Evolutionary conservation across 2,113 vertebrate species (phyloP), one percentile per base, ranked within the genome.

Genomic region (Chaenogobius annularis): DNA sequence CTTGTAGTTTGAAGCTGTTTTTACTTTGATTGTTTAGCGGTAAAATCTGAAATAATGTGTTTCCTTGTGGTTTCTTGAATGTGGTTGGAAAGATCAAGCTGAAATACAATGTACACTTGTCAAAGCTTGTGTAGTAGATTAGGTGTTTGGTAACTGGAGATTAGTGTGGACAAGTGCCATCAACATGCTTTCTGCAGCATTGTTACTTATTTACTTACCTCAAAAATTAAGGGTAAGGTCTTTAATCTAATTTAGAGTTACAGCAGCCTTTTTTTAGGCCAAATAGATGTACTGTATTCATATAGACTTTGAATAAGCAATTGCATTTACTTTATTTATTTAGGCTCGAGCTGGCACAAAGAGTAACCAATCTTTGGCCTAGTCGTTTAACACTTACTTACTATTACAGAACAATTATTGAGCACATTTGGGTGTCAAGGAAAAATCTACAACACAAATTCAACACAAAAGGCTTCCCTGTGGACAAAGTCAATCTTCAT

Each of bases 1-100:
- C 71, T 58, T 81, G 58, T 63, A 46, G 67, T 58, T 19, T 73
- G 69, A 70, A 66, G 64, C 31, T 31, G 66, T 70, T 56, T 73
- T 74, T 52, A 59, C 75, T 75, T 72, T 81, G 50, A 75, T 68
- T 65, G 73, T 69, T 83, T 73, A 66, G 64, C 52, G 23, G 22
- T 68, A 75, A 80, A 69, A n/a, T 73, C 58, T 54, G 66, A 67
- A 77, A 71, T 79, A 69, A 66, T 72, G 73, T n/a, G 67, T 58
- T 47, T 80, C 54, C 43, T 47, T 79, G 73, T 83, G 73, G 69
- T 79, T 46, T 65, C 70, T 77, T 66, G 66, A 22, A 59, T 35
- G 26, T 26, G 58, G 58, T 35, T 61, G 26, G 23, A 61, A 17
- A 72, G 67, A 61, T 66, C 54, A 65, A 47, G 43, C 61, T 63